Conservation (phyloP, 2,888 invertebrate species). For the Willowsia nigromaculata region DNA sequence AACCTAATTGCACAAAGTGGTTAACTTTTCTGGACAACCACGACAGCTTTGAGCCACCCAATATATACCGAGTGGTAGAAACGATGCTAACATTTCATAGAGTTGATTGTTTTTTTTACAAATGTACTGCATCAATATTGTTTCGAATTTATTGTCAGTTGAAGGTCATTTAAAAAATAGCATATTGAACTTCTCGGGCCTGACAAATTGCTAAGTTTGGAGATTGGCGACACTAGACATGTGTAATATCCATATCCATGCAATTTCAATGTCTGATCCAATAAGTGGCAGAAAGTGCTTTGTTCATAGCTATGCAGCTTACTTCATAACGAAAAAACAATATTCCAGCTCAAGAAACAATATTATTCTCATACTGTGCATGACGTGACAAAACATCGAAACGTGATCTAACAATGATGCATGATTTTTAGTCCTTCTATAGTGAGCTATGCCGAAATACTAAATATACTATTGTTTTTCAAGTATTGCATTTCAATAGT, state of each 20-base stretch:
- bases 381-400: conserved; percentile 6
- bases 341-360: not conserved
- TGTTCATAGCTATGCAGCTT: no score
- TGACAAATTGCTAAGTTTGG: not conserved
- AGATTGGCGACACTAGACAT: not conserved
- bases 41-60: no score
- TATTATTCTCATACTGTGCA: not conserved
- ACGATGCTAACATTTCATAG: not conserved
- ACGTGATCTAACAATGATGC: conserved; percentile 19
- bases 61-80: no score
- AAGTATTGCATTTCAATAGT: no score
- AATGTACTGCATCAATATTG: not conserved
- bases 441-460: no score
- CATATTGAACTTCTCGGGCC: not conserved
- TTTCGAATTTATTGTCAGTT: conserved; percentile 7
- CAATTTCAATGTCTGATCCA: no score
- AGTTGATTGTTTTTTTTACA: not conserved
- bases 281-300: no score
- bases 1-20: no score
- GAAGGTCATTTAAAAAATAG: conserved; percentile 22
- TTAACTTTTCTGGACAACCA: no score
- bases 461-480: no score
- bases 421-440: not conserved
- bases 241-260: no score
- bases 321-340: no score